phyloP scores from a whole-genome alignment of 2,113 vertebrate genomes.

The Henicopernis longicauda region DNA sequence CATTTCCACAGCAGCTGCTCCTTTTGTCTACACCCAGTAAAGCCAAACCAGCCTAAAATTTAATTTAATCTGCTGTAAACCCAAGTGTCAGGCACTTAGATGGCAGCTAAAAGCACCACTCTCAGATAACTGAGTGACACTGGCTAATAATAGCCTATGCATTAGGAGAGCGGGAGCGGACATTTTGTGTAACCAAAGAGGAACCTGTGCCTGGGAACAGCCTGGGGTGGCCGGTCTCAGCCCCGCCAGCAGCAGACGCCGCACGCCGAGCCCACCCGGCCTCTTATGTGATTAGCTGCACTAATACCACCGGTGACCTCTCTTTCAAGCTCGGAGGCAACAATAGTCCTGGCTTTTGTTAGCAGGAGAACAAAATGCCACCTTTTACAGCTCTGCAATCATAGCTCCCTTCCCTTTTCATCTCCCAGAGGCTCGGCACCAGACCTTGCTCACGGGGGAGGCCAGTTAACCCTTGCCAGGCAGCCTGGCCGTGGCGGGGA shows the following conservation, averaged over 20 bases:
- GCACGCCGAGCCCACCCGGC: slow-evolving; percentile 42
- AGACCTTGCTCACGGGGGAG: background rate
- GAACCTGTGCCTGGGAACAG: slow-evolving; percentile 71
- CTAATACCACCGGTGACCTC: slow-evolving; percentile 67
- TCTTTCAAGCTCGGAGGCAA: slow-evolving; percentile 5
- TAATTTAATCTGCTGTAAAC: slow-evolving; percentile 89
- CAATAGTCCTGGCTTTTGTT: slow-evolving; percentile 55
- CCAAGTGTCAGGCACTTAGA: slow-evolving; percentile 86
- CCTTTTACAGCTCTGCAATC: slow-evolving; percentile 38
- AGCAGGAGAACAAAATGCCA: slow-evolving; percentile 28
- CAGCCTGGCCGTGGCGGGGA: accelerated
- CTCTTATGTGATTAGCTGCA: slow-evolving; percentile 70
- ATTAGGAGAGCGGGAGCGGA: slow-evolving; percentile 63
- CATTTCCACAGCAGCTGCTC: slow-evolving; percentile 86
- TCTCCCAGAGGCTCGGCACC: background rate
- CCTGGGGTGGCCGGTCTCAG: slow-evolving; percentile 44
- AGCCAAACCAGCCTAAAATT: slow-evolving; percentile 89
- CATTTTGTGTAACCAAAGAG: slow-evolving; percentile 85
- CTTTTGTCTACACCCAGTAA: slow-evolving; percentile 83
- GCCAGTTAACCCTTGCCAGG: slow-evolving; percentile 12
- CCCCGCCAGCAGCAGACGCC: slow-evolving; percentile 1
- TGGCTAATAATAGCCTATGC: slow-evolving; percentile 83
- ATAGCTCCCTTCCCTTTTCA: slow-evolving; percentile 9
- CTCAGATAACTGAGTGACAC: slow-evolving; percentile 85
- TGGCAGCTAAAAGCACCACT: slow-evolving; percentile 86